Conservation (phyloP, 2,888 invertebrate species). For the Ctenicera cuprea region DNA sequence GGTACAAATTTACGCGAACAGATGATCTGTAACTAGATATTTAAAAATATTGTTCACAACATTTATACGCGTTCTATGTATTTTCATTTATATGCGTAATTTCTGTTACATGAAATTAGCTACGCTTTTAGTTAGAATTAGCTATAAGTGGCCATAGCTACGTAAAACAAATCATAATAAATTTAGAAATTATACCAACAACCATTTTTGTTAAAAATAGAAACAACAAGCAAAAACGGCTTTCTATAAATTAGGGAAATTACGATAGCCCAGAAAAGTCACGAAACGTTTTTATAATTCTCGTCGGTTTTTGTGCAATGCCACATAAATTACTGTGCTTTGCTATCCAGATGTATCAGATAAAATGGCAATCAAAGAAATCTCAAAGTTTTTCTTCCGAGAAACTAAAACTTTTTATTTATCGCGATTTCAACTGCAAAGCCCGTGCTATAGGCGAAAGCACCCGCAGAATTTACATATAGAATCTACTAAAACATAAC, state of each 20-base stretch:
- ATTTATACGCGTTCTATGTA: too few species aligned
- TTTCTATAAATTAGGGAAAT: slow-evolving; percentile 25
- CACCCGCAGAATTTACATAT: slow-evolving; percentile 40
- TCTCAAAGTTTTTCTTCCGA: slow-evolving; percentile 24
- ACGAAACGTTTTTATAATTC: slow-evolving; percentile 30
- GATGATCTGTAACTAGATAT: too few species aligned
- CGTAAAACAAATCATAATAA: too few species aligned
- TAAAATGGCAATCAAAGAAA: slow-evolving; percentile 43
- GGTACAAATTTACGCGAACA: too few species aligned
- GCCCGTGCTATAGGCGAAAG: slow-evolving; percentile 29
- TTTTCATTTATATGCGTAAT: too few species aligned
- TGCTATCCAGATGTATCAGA: slow-evolving; percentile 36
- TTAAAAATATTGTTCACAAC: too few species aligned
- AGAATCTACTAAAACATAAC: slow-evolving; percentile 38
- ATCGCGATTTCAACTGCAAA: slow-evolving; percentile 16
- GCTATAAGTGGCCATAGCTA: too few species aligned
- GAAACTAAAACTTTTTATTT: slow-evolving; percentile 35
- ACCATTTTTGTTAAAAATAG: too few species aligned
- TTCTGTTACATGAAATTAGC: too few species aligned
- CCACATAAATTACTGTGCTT: slow-evolving; percentile 28
- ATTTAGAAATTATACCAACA: too few species aligned
- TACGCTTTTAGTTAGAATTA: too few species aligned
- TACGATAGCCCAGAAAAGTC: slow-evolving; percentile 25
- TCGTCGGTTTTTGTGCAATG: slow-evolving; percentile 16
- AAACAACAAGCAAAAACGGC: neutral